Percentiles rank a stretch among this genome's conserved stretches.
Conservation (phyloP, 2,888 invertebrate genomes). For the Idaea aversata region DNA sequence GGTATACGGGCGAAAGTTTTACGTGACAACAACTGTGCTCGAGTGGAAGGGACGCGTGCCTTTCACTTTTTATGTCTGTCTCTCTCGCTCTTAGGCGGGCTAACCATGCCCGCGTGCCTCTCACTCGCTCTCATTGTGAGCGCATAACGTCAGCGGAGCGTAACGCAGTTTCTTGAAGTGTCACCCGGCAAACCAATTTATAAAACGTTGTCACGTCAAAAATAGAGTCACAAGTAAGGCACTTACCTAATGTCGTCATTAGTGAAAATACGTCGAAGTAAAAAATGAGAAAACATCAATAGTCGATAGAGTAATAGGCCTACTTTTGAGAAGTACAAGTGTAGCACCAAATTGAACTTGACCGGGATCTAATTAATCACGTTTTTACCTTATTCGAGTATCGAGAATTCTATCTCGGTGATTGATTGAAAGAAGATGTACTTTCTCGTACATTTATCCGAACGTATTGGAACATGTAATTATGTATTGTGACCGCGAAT, state of each 20-base stretch:
- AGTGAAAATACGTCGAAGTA: slow-evolving; percentile 2
- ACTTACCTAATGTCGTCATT: neutral
- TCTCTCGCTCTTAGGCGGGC: no score
- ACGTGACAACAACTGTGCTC: no score
- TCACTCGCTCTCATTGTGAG: no score
- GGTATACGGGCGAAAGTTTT: no score
- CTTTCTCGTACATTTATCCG: neutral
- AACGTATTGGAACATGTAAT: slow-evolving; percentile 1
- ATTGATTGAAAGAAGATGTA: slow-evolving; percentile 1
- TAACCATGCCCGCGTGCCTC: no score
- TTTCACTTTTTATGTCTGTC: no score
- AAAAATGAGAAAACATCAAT: slow-evolving; percentile 25
- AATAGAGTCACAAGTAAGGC: neutral
- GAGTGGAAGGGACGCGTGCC: no score
- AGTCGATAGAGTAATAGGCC: slow-evolving; percentile 14
- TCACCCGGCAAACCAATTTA: no score
- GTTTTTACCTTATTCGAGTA: slow-evolving; percentile 26
- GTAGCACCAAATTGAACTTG: slow-evolving; percentile 23
- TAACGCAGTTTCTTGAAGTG: no score
- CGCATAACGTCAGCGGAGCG: no score
- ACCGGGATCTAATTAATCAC: slow-evolving; percentile 28
- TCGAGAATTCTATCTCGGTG: slow-evolving; percentile 12
- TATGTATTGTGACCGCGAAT: neutral
- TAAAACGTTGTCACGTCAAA: no score
- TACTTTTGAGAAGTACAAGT: slow-evolving; percentile 19